These are phyloP conservation scores for Caradrina kadenii DNA, from an alignment of 2,888 invertebrate genomes.

Conservation along the genomic window DNA sequence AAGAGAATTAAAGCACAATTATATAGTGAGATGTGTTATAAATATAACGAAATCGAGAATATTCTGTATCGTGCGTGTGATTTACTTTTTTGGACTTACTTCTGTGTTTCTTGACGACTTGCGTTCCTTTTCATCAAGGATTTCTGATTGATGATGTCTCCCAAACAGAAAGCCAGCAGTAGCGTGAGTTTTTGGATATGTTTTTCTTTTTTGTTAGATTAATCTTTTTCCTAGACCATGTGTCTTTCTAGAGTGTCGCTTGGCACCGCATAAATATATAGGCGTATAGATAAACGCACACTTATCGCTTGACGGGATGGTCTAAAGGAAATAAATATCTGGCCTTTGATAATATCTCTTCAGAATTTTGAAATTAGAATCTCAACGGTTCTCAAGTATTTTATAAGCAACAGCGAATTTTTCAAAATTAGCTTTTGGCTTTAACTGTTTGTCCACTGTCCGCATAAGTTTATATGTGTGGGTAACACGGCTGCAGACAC, in stretches of 20 bases:
- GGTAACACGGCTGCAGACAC: too few species aligned
- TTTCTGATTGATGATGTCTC: conserved; percentile 75
- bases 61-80: conserved; percentile 73
- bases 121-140: conserved; percentile 28
- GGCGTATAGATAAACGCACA: too few species aligned
- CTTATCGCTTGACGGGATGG: too few species aligned
- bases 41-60: conserved; percentile 72
- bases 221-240: not conserved
- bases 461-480: too few species aligned
- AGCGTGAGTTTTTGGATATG: conserved; percentile 42
- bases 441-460: too few species aligned
- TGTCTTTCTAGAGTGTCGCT: not conserved
- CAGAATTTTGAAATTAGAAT: too few species aligned
- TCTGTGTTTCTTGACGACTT: conserved; percentile 81
- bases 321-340: too few species aligned
- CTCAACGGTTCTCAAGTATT: too few species aligned
- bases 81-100: conserved; percentile 76
- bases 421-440: too few species aligned
- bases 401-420: too few species aligned
- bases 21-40: conserved; percentile 76
- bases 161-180: conserved; percentile 74
- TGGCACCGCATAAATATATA: too few species aligned
- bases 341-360: too few species aligned
- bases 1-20: conserved; percentile 54
- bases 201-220: conserved; percentile 3